Percentiles rank a stretch among this genome's conserved stretches.
Conservation (phyloP, 2,888 invertebrate species). For the Trachelus stipa region DNA sequence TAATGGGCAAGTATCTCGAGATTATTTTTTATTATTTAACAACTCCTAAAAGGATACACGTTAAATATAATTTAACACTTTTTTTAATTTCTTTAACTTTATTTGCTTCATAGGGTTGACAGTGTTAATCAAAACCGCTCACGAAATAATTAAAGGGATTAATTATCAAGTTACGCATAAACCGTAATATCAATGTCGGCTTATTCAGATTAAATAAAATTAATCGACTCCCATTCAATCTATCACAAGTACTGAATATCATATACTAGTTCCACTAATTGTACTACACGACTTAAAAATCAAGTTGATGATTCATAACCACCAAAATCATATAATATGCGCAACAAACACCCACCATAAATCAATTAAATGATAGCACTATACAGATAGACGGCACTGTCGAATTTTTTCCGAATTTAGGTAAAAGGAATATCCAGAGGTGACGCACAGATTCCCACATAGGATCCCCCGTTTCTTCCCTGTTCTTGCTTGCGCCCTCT, state of each 20-base stretch:
- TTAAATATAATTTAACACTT: neutral
- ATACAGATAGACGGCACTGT: neutral
- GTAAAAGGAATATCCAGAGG: neutral
- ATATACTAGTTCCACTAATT: neutral
- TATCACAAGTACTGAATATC: neutral
- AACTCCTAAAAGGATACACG: neutral
- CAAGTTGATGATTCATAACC: no score
- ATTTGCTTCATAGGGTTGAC: neutral
- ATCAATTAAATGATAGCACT: neutral
- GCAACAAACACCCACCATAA: neutral
- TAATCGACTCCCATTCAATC: neutral
- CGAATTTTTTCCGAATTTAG: neutral
- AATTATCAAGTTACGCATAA: neutral
- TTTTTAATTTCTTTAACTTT: neutral
- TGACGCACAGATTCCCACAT: conserved; percentile 27
- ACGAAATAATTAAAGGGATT: neutral
- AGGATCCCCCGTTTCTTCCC: conserved; percentile 37
- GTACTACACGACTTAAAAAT: neutral
- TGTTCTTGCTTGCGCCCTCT: conserved; percentile 31
- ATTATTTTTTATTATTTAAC: neutral
- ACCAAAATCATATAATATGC: neutral
- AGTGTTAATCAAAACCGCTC: neutral
- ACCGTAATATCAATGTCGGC: neutral
- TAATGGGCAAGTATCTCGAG: no score
- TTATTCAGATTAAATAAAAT: neutral